Evolutionary conservation across 2,888 invertebrate species (phyloP).

Genomic region (Trichogramma evanescens): DNA sequence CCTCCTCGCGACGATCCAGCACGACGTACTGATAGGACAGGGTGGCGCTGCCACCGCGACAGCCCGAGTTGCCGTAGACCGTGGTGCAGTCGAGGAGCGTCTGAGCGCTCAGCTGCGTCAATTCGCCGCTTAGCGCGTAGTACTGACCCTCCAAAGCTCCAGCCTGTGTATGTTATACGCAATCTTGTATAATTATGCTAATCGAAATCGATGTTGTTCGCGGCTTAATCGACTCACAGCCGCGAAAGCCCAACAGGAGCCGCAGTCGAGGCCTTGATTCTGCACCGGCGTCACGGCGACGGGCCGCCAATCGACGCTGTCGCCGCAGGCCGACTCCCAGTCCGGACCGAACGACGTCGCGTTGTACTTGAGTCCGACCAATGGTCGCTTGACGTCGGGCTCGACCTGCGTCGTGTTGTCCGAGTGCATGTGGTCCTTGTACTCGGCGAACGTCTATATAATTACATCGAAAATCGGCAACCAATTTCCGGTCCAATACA

Average conservation of each 20-base stretch:
- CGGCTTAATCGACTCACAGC: conserved; percentile 39
- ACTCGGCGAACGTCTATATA: conserved; percentile 66
- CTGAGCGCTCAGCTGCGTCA: conserved; percentile 85
- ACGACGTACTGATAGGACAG: conserved; percentile 74
- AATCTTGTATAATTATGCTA: not conserved
- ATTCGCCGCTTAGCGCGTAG: conserved; percentile 66
- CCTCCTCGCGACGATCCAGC: conserved; percentile 59
- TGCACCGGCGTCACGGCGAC: conserved; percentile 85
- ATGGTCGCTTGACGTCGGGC: not conserved
- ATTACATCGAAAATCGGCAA: not conserved
- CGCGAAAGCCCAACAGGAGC: conserved; percentile 64
- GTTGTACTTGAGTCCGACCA: conserved; percentile 26
- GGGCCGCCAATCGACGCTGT: conserved; percentile 76
- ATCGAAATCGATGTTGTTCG: not conserved
- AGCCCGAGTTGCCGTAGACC: conserved; percentile 81
- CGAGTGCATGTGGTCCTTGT: conserved; percentile 61
- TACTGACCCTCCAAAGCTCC: conserved; percentile 88
- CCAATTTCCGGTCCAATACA: not conserved
- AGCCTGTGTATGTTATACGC: conserved; percentile 53
- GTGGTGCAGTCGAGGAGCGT: conserved; percentile 83
- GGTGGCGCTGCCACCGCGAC: conserved; percentile 79
- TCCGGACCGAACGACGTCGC: conserved; percentile 57
- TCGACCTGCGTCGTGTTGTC: conserved; percentile 51
- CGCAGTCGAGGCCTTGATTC: conserved; percentile 71
- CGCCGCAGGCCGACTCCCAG: conserved; percentile 64